Conservation (phyloP, 1,140 invertebrate species). For the Brachystomella parvula region DNA sequence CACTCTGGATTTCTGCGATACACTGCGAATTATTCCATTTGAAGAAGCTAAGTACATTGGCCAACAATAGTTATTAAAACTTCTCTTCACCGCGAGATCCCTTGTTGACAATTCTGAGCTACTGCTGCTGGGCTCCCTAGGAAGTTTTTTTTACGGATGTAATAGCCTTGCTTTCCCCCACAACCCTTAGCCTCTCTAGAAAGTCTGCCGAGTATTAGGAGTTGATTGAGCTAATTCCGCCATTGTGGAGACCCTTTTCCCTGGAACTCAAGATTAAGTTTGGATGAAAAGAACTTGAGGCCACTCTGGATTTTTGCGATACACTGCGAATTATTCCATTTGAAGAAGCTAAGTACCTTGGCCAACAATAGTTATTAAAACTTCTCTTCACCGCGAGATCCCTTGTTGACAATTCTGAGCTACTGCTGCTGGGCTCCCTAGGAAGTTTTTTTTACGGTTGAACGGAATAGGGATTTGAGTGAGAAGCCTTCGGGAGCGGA, state of each 20-base stretch:
- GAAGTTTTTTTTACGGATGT: neutral
- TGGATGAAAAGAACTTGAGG: neutral
- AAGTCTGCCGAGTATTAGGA: too few relatives aligned
- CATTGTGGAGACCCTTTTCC: neutral
- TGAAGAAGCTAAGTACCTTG: neutral
- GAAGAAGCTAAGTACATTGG: neutral
- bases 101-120: conserved; percentile 7
- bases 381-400: neutral
- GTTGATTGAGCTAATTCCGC: conserved; percentile 10
- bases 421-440: too few relatives aligned
- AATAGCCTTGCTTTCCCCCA: too few relatives aligned
- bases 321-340: conserved; percentile 7
- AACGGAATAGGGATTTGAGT: neutral
- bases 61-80: conserved; percentile 9
- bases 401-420: conserved; percentile 7
- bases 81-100: neutral
- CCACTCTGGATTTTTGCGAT: neutral
- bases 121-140: too few relatives aligned
- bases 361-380: conserved; percentile 9
- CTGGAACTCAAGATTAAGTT: neutral
- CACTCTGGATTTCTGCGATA: neutral
- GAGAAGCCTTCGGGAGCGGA: neutral
- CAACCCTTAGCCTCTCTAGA: too few relatives aligned
- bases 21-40: conserved; percentile 5
- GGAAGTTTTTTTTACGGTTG: neutral